Base-by-base conservation (phyloP, 2,888 invertebrate genomes). In the Aproaerema taeniolella region DNA sequence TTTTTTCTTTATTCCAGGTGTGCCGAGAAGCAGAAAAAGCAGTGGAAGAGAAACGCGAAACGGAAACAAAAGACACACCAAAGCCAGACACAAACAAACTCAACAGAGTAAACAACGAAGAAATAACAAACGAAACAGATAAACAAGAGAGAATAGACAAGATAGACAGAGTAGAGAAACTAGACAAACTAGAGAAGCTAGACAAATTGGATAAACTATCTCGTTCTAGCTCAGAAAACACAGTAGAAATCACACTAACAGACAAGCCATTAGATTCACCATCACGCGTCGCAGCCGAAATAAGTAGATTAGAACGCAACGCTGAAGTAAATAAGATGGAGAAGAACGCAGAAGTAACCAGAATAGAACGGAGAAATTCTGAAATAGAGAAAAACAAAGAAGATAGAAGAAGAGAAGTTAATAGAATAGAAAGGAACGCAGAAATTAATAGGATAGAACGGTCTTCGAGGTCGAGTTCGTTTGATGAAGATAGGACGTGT, bases 21-120 rank as follows among this genome's bases (percentile, higher is more conserved):
- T 82, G 82, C 57, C 62, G 77, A 57, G 85, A 85, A 45, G 85
- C 86, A 31, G 85, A 82, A 41, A 76, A 78, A 47, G 74, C 69
- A n/a, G 81, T 87, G 15, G 79, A 82, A 57, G 69, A 74, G n/a
- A n/a, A n/a, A n/a, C n/a, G n/a, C 46, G 71, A 80, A 54, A 47
- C 64, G 17, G 69, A 65, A 26, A 33, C 50, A 44, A 59, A 15
- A 58, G 2, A 43, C 42, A 49, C 52, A 59, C n/a, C 12, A 20
- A 65, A 56, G 60, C 61, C 61, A 61, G 61, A 52, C 47, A 41
- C 49, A 61, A 40, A 37, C 43, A 43, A 58, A 53, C 50, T 34
- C 48, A 14, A 50, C 49, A 16, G 50, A 48, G 43, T 39, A 56
- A 42, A 42, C 54, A 28, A 40, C 49, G 33, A 48, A 56, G 39